phyloP scores from a whole-genome alignment of 2,113 vertebrate genomes.

The Brienomyrus brachyistius region DNA sequence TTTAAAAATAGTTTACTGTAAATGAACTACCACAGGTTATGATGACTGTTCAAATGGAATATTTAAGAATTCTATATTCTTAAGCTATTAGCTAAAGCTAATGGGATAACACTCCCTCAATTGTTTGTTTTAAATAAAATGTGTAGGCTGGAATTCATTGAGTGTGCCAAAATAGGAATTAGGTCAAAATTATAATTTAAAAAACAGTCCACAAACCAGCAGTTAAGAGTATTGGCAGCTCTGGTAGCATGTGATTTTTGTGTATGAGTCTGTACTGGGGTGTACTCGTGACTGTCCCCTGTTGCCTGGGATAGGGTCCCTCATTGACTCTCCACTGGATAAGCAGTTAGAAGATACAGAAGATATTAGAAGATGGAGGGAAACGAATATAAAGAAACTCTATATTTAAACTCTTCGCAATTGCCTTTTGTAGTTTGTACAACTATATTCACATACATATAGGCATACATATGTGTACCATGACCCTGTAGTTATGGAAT shows the following conservation, averaged over 20 bases:
- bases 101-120: neutral
- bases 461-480: neutral
- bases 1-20: neutral
- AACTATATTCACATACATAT: neutral
- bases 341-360: neutral
- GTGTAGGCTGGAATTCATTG: neutral
- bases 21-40: neutral
- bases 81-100: neutral
- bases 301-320: neutral
- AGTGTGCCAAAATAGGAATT: neutral
- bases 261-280: neutral
- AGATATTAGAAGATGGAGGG: neutral
- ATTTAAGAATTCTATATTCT: neutral
- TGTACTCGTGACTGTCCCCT: neutral
- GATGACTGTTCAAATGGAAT: neutral
- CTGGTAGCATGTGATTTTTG: neutral
- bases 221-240: neutral
- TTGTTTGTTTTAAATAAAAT: neutral
- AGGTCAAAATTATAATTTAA: neutral
- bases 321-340: neutral
- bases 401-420: neutral
- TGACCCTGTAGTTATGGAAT: neutral
- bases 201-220: neutral
- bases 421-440: neutral
- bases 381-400: neutral